These are phyloP conservation scores for Spodoptera exigua DNA, from an alignment of 2,888 invertebrate species.

Conservation along the genomic window DNA sequence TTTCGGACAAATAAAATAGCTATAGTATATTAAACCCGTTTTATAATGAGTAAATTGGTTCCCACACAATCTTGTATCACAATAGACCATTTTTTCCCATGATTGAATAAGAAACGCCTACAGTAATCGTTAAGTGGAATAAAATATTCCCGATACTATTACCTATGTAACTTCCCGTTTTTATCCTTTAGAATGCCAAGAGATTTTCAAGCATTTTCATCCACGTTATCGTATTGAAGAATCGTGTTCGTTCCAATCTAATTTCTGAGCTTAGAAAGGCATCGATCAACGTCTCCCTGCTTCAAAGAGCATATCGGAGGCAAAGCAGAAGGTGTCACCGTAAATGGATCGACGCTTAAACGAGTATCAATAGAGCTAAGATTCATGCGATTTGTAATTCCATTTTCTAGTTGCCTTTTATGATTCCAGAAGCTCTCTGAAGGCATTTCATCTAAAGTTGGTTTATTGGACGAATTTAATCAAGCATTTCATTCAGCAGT, in stretches of 20 bases:
- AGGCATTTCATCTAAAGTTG: neutral
- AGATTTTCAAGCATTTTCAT: constrained; percentile 30
- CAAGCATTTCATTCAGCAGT: no score
- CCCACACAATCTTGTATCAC: constrained; percentile 15
- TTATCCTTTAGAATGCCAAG: constrained; percentile 22
- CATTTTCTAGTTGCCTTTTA: constrained; percentile 12
- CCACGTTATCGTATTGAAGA: constrained; percentile 56
- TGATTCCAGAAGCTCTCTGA: neutral
- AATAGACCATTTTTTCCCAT: constrained; percentile 11
- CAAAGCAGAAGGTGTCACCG: constrained; percentile 72
- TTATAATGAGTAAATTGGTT: constrained; percentile 8
- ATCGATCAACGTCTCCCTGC: constrained; percentile 79
- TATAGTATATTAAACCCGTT: neutral
- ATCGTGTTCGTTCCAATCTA: constrained; percentile 57
- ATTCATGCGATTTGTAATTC: constrained; percentile 58
- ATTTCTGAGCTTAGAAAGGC: constrained; percentile 60
- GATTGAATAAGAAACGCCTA: constrained; percentile 7
- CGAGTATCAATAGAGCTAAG: constrained; percentile 66
- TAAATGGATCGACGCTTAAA: constrained; percentile 70
- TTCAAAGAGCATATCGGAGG: constrained; percentile 73
- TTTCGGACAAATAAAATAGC: neutral
- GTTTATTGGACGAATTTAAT: no score
- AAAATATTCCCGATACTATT: neutral
- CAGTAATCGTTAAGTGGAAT: neutral
- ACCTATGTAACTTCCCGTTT: no score